Evolutionary conservation across 2,888 invertebrate species (phyloP).

Genomic region (Hypomecis punctinalis): DNA sequence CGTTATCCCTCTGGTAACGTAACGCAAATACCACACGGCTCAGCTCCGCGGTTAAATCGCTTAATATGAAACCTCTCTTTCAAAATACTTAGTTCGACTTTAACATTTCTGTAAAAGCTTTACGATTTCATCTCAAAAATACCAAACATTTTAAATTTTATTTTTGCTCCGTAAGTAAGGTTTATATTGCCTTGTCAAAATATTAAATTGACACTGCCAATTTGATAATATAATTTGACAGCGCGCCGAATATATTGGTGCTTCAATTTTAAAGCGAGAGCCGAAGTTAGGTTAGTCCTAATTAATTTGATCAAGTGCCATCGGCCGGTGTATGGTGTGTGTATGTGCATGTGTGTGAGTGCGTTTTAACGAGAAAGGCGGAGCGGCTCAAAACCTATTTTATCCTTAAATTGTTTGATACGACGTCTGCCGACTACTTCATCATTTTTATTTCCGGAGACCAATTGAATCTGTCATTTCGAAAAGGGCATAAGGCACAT

Average conservation of each 20-base stretch:
- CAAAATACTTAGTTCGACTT: background rate
- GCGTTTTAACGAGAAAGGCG: too few relatives aligned
- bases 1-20: too few relatives aligned
- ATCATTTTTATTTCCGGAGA: too few relatives aligned
- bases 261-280: background rate
- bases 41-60: too few relatives aligned
- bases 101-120: background rate
- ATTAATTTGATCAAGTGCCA: background rate
- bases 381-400: too few relatives aligned
- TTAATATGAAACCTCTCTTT: too few relatives aligned
- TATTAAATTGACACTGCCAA: background rate
- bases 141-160: background rate
- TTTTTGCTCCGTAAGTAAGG: conserved; percentile 1
- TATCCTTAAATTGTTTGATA: too few relatives aligned
- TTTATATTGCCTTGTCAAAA: background rate
- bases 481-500: too few relatives aligned
- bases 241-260: background rate
- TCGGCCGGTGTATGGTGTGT: background rate
- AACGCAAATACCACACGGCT: too few relatives aligned
- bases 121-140: background rate
- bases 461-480: too few relatives aligned
- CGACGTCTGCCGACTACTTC: too few relatives aligned
- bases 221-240: background rate
- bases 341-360: too few relatives aligned
- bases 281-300: background rate